Evolutionary conservation across 2,888 invertebrate genomes (phyloP).

Genomic region (Idaea dimidiata): DNA sequence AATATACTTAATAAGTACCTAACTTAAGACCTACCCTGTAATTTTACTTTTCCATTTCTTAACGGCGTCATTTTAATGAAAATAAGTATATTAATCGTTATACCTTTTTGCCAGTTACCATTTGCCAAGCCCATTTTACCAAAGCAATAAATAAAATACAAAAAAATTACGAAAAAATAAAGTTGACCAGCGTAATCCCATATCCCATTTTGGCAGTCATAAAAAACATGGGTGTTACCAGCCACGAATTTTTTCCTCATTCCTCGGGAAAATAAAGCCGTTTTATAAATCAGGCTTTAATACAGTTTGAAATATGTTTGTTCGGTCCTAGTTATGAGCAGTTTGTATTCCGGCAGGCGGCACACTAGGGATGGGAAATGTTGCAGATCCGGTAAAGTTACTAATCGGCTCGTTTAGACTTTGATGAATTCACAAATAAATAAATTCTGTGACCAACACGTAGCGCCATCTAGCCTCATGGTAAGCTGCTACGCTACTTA

Average conservation of each 20-base stretch:
- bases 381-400: background rate
- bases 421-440: no score
- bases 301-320: conserved; percentile 62
- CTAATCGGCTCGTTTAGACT: background rate
- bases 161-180: conserved; percentile 21
- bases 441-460: no score
- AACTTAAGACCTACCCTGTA: no score
- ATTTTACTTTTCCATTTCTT: no score
- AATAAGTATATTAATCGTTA: background rate
- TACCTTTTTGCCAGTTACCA: background rate
- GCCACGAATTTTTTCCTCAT: conserved; percentile 41
- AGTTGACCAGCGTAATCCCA: conserved; percentile 37
- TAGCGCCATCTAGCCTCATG: no score
- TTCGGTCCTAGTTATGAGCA: conserved; percentile 51
- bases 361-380: conserved; percentile 24
- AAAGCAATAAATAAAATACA: conserved; percentile 1
- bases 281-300: conserved; percentile 64
- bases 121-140: background rate
- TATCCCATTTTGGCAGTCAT: conserved; percentile 37
- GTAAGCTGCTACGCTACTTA: no score
- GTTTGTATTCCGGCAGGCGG: conserved; percentile 56
- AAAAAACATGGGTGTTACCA: conserved; percentile 40
- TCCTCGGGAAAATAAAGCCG: conserved; percentile 41
- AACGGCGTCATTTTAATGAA: no score
- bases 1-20: no score